Base-by-base conservation (phyloP, 2,797 vertebrate species). In the Eulemur coronatus region DNA sequence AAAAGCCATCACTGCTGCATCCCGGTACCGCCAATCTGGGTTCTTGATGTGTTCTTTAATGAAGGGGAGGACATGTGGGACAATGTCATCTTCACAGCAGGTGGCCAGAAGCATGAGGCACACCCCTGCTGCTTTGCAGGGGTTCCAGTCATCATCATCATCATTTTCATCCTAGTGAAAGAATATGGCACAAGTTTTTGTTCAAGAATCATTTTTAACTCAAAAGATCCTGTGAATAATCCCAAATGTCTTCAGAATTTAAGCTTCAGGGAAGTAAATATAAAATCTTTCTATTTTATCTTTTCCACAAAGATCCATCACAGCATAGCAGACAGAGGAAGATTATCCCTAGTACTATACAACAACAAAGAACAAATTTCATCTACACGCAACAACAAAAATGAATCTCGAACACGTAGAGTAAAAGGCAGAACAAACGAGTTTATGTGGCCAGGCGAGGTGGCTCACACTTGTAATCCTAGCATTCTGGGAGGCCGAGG, bases 21-120 rank as follows among this genome's bases (percentile, higher is more conserved):
- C 99, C 0, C 99, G 98, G 98, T 99, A 99, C 72, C 99, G 98
- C 99, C 99, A 99, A 87, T 99, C 99, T 0, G 98, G 99, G 55
- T 99, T 98, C 75, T 99, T 99, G 98, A 99, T 99, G 99, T 99
- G 99, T 92, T 99, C 99, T 96, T 99, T 99, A 98, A 99, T 99
- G 98, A 99, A 99, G 96, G 99, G 99, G 95, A 99, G 99, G 7
- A 99, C 99, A 3, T 99, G 99, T 0, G 99, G 99, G 50, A 99
- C 99, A 26, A 99, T 99, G 89, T 99, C 99, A 11, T 99, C 99
- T 98, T 99, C 99, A 4, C 99, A 99, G 98, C 99, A 99, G 46
- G 99, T 99, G 3, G 99, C 99, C 96, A 99, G 98, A 55, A 99
- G 99, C 99, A 99, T 99, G 97, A 99, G 99, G 97, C 99, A 99